Evolutionary conservation across 2,888 invertebrate genomes (phyloP).

Genomic region (Drosophila vallismaia): DNA sequence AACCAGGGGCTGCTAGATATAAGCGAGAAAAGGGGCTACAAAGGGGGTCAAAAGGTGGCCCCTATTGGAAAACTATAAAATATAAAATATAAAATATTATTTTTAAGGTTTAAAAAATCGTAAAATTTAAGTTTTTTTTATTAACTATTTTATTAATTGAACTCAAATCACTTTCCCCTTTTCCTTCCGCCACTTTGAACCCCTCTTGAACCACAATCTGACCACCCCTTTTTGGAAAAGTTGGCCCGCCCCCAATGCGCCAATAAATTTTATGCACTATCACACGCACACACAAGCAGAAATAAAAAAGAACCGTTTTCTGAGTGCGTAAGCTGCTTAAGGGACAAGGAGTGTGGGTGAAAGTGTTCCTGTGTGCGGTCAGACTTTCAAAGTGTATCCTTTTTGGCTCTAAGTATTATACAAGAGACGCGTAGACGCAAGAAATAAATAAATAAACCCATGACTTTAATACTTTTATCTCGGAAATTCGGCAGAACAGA

Average conservation of each 20-base stretch:
- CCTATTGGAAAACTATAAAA: too few relatives aligned
- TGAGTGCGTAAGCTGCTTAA: constrained; percentile 70
- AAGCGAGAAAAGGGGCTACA: neutral
- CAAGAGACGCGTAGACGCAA: constrained; percentile 40
- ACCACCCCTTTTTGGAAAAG: constrained; percentile 27
- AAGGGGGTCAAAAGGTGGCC: neutral
- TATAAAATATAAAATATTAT: too few relatives aligned
- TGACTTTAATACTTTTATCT: constrained; percentile 68
- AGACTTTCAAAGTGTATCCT: constrained; percentile 58
- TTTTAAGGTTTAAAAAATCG: too few relatives aligned
- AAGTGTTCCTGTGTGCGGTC: constrained; percentile 38
- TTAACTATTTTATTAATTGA: neutral
- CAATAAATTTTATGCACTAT: constrained; percentile 78
- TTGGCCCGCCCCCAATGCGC: constrained; percentile 68
- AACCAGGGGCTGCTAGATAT: neutral
- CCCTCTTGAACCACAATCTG: neutral
- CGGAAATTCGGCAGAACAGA: constrained; percentile 52
- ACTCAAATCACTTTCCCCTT: neutral
- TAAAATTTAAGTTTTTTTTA: neutral
- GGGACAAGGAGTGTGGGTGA: constrained; percentile 18
- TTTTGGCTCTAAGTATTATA: constrained; percentile 61
- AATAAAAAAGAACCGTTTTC: constrained; percentile 43
- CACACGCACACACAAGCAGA: constrained; percentile 56
- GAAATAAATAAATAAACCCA: constrained; percentile 41
- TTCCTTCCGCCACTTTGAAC: neutral